Percentiles rank a stretch among this genome's conserved stretches.
Evolutionary conservation across 2,797 vertebrate genomes (phyloP).

Genomic region (Cirrhinus molitorella): DNA sequence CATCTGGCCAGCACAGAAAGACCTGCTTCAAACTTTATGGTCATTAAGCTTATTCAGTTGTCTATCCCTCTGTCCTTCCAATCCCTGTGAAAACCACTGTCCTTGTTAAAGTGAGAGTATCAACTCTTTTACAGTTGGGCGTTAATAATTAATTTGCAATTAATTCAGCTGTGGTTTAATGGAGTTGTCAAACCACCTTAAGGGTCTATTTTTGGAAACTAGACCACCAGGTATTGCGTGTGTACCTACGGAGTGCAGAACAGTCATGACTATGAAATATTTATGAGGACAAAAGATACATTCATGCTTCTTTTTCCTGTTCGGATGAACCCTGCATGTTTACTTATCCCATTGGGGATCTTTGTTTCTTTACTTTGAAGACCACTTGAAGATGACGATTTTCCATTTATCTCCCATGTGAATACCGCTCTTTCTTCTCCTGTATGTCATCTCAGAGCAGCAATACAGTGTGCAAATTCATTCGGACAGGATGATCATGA

Average conservation of each 20-base stretch:
- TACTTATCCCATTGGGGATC: slow-evolving; percentile 1
- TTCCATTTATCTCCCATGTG: slow-evolving; percentile 6
- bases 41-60: slow-evolving; percentile 58
- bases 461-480: slow-evolving; percentile 5
- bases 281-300: slow-evolving; percentile 40
- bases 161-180: slow-evolving; percentile 49
- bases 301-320: slow-evolving; percentile 28
- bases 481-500: slow-evolving; percentile 7
- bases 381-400: slow-evolving; percentile 15
- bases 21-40: slow-evolving; percentile 52
- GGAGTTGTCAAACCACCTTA: slow-evolving; percentile 38
- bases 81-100: slow-evolving; percentile 53
- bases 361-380: slow-evolving; percentile 21
- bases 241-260: slow-evolving; percentile 32
- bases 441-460: background rate
- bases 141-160: slow-evolving; percentile 45
- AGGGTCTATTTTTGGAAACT: slow-evolving; percentile 42
- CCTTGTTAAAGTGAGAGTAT: slow-evolving; percentile 49
- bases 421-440: background rate
- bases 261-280: slow-evolving; percentile 23
- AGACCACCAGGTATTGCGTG: slow-evolving; percentile 43
- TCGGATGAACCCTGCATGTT: background rate
- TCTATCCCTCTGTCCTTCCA: slow-evolving; percentile 48
- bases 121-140: slow-evolving; percentile 40
- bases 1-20: slow-evolving; percentile 60